Base-by-base conservation (phyloP, 2,113 vertebrate genomes). In the Grammomys surdaster region DNA sequence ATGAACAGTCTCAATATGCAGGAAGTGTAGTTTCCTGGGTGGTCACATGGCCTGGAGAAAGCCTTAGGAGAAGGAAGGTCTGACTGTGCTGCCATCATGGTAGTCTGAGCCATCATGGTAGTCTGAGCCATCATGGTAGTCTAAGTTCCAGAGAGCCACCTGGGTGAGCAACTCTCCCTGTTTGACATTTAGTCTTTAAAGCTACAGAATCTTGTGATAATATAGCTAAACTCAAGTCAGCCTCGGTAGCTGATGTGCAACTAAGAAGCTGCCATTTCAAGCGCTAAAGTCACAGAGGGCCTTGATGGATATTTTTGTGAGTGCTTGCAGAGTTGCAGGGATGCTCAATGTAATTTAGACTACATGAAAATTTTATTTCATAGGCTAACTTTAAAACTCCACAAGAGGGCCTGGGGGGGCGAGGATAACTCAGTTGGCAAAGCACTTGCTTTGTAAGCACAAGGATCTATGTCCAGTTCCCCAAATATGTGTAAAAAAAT, bases 241-340 rank as follows among this genome's bases (percentile, higher is more conserved):
- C 56, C 86, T 89, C 58, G 58, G 36, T 28, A 82, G 80, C 88
- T 96, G 67, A 33, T 90, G 69, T 16, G 91, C 78, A 89, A 63
- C 69, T 60, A 84, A 89, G 88, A 87, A 82, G 13, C 28, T 76
- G 65, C n/a, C 77, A 65, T 94, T 93, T 96, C 43, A 84, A 88
- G 78, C 1, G 7, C 56, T 58, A 22, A 81, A 48, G 77, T 88
- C 13, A 87, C 88, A 95, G 48, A 60, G 76, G 75, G 20, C 89
- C 26, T 7, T 33, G 40, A 14, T 69, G 31, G 43, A 31, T 96
- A n/a, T 87, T 72, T 94, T 94, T 90, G 33, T 90, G 56, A 65
- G 65, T 26, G 46, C 58, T 72, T 85, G 89, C 43, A 88, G 46
- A 60, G 70, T 28, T 51, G 51, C 54, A 46, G 31, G 33, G 54